These are phyloP conservation scores for Osmoderma eremita DNA, from an alignment of 2,888 invertebrate genomes.

Conservation along the genomic window DNA sequence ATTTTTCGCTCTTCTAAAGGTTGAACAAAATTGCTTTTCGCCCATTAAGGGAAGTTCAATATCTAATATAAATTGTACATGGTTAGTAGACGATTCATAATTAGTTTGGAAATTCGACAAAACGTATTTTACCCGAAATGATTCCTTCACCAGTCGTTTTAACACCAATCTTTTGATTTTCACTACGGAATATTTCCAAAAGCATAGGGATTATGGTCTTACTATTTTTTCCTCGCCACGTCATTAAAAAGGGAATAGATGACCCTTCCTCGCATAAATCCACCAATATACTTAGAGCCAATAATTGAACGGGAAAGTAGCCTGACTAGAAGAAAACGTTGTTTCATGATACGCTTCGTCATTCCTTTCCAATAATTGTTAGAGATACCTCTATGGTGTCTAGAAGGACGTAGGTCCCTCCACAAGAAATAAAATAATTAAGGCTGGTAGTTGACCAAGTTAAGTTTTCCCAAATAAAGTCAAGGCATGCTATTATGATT, in stretches of 20 bases:
- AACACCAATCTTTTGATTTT: slow-evolving; percentile 54
- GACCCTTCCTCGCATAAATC: slow-evolving; percentile 55
- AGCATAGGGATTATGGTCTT: slow-evolving; percentile 54
- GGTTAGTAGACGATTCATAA: not conserved
- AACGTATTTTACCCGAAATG: slow-evolving; percentile 15
- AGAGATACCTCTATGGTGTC: slow-evolving; percentile 60
- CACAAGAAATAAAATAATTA: slow-evolving; percentile 58
- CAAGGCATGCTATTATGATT: slow-evolving; percentile 60
- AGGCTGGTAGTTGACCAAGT: slow-evolving; percentile 52
- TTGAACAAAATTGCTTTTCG: slow-evolving; percentile 58
- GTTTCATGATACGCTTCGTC: not conserved
- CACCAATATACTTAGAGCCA: slow-evolving; percentile 55
- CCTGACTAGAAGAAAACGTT: slow-evolving; percentile 33
- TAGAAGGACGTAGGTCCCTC: slow-evolving; percentile 60
- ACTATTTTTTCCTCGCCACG: slow-evolving; percentile 57
- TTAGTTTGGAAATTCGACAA: not conserved
- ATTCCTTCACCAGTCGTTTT: slow-evolving; percentile 44
- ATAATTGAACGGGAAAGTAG: slow-evolving; percentile 50
- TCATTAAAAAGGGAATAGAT: slow-evolving; percentile 54
- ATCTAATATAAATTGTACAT: slow-evolving; percentile 53
- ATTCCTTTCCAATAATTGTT: not conserved
- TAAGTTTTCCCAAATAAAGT: slow-evolving; percentile 63
- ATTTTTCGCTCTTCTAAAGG: slow-evolving; percentile 53
- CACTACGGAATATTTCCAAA: slow-evolving; percentile 56
- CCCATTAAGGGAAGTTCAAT: slow-evolving; percentile 62